Conservation (phyloP, 2,113 vertebrate genomes). For the western clawed frog (Xenopus tropicalis) region UCB_Xtro_10.0 CM004444.2:90340001-90340500, state of each 20-base stretch:
- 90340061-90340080: constrained; percentile 61
- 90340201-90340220: constrained; percentile 92
- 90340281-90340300: too few relatives aligned
- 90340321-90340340: too few relatives aligned
- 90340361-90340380: too few relatives aligned
- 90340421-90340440: too few relatives aligned
- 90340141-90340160: constrained; percentile 85
- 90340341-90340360: too few relatives aligned
- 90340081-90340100: constrained; percentile 64
- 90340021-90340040: constrained; percentile 69
- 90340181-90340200: constrained; percentile 85
- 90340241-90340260: constrained; percentile 67
- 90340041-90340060: constrained; percentile 71
- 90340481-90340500: too few relatives aligned
- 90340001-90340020: constrained; percentile 82
- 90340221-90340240: constrained; percentile 93
- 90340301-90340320: too few relatives aligned
- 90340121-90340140: constrained; percentile 82
- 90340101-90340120: constrained; percentile 80
- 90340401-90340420: too few relatives aligned
- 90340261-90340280: too few relatives aligned
- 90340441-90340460: too few relatives aligned
- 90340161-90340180: constrained; percentile 92
- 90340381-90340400: too few relatives aligned
- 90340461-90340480: too few relatives aligned